Evolutionary conservation across 2,797 vertebrate species (phyloP), one percentile per base, ranked within the genome.

Genomic region (Neosilurus mollespiculum): DNA sequence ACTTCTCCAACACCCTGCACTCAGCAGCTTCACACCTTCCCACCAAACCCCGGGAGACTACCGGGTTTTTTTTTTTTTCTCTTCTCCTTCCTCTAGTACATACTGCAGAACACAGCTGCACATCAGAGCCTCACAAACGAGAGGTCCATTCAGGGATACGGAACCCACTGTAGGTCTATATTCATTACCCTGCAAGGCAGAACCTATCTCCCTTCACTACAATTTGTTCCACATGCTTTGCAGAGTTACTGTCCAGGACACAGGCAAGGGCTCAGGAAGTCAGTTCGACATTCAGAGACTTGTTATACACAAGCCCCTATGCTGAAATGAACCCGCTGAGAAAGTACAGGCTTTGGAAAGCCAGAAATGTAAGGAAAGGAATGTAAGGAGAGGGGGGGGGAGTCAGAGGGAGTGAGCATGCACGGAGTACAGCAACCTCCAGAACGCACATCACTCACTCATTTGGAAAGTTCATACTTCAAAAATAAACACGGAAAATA

Each of bases 241-340:
- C 87, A 9, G 72, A 82, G 80, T 86, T 88, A 84, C 75, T 66
- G 85, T 87, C 79, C 59, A 88, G 87, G 86, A 88, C 89, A 88
- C 85, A 82, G 87, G 89, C 81, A 59, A 84, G 84, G 81, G 65
- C 83, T 85, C 81, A 78, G 86, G 76, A 86, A 89, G 88, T 87
- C 88, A 80, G 87, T 85, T 88, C 87, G 90, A 93, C 93, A 89
- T 90, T 92, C 90, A 89, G 86, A 83, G 87, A 88, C 89, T 91
- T 93, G 91, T 92, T 91, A 88, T 85, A 88, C 90, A 89, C 91
- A 93, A 93, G 92, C 91, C 91, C 87, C 49, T 7, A 30, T 18
- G 69, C 76, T 71, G 66, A 71, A 81, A 80, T 9, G 81, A 71
- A 58, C 49, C 64, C 78, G 18, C 73, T 56, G 80, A 78, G 76